Base-by-base conservation (phyloP, 2,797 vertebrate genomes). In the Mormyrops boulengeri region DNA sequence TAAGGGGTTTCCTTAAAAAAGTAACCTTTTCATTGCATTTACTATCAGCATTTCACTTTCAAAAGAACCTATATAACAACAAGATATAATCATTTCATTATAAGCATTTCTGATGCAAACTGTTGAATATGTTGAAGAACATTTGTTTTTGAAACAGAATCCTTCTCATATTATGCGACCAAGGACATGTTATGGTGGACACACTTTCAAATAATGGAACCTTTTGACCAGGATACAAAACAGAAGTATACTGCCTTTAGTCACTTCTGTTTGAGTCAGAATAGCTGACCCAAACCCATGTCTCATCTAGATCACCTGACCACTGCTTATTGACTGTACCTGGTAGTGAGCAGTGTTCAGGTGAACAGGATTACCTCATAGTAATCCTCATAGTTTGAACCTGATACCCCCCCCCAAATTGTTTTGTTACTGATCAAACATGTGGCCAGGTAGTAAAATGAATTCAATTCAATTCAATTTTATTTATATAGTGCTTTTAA, bases 1-100 rank as follows among this genome's bases (percentile, higher is more conserved):
- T 89, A 82, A 93, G 93, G 93, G 90, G 93, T 92, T 90, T 89
- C 47, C 93, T 89, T 53, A 88, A 87, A 53, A 92, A 93, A 92
- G 93, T 92, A 93, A 92, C 93, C 91, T 93, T 93, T 91, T 85
- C 55, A 89, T 34, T 66, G 44, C 5, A 17, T 41, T 47, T 57
- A 60, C 80, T 66, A 55, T 30, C 41, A 84, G 34, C 77, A 47
- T 82, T 41, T 47, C 34, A 22, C n/a, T 62, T 89, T 62, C 11
- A 47, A 55, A 89, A 84, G 66, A 80, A 38, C 50, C 34, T 88
- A 88, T 47, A 47, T 55, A 69, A 82, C 41, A 47, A 22, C 14
- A 44, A 62, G 38, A 41, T 80, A 41, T 80, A 88, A 57, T 80
- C n/a, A 47, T 52, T 30, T 30, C 26, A 30, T 30, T 30, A 30